Percentiles rank a stretch among this genome's conserved stretches.
These are phyloP conservation scores for Metalampra italica DNA, from an alignment of 2,888 invertebrate genomes.

Conservation along the genomic window DNA sequence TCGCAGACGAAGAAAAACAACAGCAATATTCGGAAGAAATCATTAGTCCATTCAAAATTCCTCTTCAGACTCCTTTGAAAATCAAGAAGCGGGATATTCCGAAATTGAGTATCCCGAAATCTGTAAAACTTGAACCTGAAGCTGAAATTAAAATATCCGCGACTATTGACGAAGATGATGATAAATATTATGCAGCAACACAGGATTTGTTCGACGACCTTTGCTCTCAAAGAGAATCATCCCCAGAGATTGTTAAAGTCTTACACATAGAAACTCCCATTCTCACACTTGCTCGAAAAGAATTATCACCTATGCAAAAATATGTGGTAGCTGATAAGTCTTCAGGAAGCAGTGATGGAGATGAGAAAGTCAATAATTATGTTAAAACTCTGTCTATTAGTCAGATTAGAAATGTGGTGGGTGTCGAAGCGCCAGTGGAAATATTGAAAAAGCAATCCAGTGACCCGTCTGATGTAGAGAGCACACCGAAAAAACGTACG, in stretches of 20 bases:
- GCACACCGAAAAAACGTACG: conserved; percentile 48
- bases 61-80: conserved; percentile 41
- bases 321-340: conserved; percentile 12
- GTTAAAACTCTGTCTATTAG: conserved; percentile 31
- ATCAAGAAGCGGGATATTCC: conserved; percentile 36
- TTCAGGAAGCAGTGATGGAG: conserved; percentile 18
- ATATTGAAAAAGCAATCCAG: conserved; percentile 33
- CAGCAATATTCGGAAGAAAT: conserved; percentile 23
- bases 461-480: conserved; percentile 50
- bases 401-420: conserved; percentile 35
- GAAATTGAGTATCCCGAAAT: conserved; percentile 22
- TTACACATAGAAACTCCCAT: neutral
- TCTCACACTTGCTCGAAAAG: neutral
- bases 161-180: conserved; percentile 20
- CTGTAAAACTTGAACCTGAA: conserved; percentile 10
- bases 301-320: conserved; percentile 14
- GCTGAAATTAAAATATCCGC: conserved; percentile 1
- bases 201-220: conserved; percentile 60
- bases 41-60: conserved; percentile 56
- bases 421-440: conserved; percentile 21
- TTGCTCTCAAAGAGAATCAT: conserved; percentile 42
- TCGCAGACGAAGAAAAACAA: neutral
- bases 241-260: conserved; percentile 12
- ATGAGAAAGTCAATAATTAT: conserved; percentile 28
- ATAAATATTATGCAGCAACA: conserved; percentile 55